phyloP scores from a whole-genome alignment of 2,113 vertebrate genomes.

The Speoplatyrhinus poulsoni region DNA sequence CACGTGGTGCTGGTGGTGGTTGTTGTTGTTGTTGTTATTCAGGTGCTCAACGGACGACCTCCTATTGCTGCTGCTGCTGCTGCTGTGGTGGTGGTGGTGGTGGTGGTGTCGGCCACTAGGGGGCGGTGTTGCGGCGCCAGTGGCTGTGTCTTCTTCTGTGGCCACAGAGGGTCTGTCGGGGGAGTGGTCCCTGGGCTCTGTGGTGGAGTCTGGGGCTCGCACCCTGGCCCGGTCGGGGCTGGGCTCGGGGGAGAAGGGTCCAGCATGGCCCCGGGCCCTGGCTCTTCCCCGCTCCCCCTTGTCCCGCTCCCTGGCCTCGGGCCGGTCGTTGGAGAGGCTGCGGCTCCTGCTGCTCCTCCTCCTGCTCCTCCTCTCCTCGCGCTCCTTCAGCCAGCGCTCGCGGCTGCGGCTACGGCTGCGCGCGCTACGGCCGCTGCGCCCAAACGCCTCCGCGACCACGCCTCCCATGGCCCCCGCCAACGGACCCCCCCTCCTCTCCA shows the following conservation, averaged over 20 bases:
- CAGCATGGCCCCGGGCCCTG: slow-evolving; percentile 70
- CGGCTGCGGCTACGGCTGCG: slow-evolving; percentile 86
- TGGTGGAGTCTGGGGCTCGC: slow-evolving; percentile 81
- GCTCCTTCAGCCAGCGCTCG: slow-evolving; percentile 86
- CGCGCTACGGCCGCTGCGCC: slow-evolving; percentile 60
- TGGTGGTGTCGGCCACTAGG: slow-evolving; percentile 75
- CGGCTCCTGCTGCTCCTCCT: slow-evolving; percentile 77
- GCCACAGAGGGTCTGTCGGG: slow-evolving; percentile 66
- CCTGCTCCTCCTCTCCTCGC: slow-evolving; percentile 83
- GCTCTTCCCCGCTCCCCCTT: slow-evolving; percentile 73
- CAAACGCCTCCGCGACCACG: slow-evolving; percentile 77
- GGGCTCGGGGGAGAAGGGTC: slow-evolving; percentile 76
- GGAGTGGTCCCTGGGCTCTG: slow-evolving; percentile 80
- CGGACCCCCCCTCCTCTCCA: slow-evolving; percentile 78
- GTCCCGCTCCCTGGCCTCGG: slow-evolving; percentile 75
- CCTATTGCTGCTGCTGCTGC: slow-evolving; percentile 33
- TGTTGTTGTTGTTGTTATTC: slow-evolving; percentile 81
- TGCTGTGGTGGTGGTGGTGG: slow-evolving; percentile 67
- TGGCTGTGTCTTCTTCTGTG: slow-evolving; percentile 28
- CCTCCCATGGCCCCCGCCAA: slow-evolving; percentile 23
- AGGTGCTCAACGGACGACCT: slow-evolving; percentile 73
- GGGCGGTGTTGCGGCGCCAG: slow-evolving; percentile 38
- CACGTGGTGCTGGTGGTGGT: slow-evolving; percentile 83
- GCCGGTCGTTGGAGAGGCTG: slow-evolving; percentile 82
- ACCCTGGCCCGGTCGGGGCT: slow-evolving; percentile 87